Base-by-base conservation (phyloP, 2,888 invertebrate species). In the Thereva unica region DNA sequence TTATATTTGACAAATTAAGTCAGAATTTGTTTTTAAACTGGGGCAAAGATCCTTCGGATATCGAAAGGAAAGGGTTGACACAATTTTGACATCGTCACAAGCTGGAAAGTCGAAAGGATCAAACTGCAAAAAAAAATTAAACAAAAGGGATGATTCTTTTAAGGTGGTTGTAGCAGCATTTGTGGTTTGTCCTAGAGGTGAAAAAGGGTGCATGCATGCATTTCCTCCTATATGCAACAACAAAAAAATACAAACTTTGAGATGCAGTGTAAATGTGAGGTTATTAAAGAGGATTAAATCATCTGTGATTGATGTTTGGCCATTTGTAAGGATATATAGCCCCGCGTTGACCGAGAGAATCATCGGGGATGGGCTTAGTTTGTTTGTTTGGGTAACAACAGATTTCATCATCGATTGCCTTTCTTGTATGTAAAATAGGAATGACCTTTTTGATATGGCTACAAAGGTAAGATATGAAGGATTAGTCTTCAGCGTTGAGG, bases 211-310 rank as follows among this genome's bases (percentile, higher is more conserved):
- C 52, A 66, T 66, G 57, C 57, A 66, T 23, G 23, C 23, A 23
- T 23, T 23, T 23, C 2, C 23, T 23, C 2, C 2, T 2, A 23
- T 23, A 23, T 23, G n/a, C n/a, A 23, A 23, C 2, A 23, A 23
- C 23, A 23, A 23, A 23, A 23, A 23, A n/a, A n/a, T n/a, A 23
- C 23, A 66, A 68, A 68, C 57, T 59, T 44, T 53, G 53, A 66
- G 49, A 50, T 49, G 44, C 57, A 37, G 63, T 66, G 53, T 57
- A 68, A 67, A 66, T 67, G 68, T 67, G 68, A 68, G 56, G 63
- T 61, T 45, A 68, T 68, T 68, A 67, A 56, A 52, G 57, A 66
- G 68, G 66, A 66, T 68, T 66, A 67, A 64, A 37, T 50, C 52
- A 53, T 52, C 52, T 40, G 42, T 57, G 64, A 68, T 67, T 67